phyloP scores from a whole-genome alignment of 1,140 invertebrate species.

The Daktulosphaira vitifoliae region DNA sequence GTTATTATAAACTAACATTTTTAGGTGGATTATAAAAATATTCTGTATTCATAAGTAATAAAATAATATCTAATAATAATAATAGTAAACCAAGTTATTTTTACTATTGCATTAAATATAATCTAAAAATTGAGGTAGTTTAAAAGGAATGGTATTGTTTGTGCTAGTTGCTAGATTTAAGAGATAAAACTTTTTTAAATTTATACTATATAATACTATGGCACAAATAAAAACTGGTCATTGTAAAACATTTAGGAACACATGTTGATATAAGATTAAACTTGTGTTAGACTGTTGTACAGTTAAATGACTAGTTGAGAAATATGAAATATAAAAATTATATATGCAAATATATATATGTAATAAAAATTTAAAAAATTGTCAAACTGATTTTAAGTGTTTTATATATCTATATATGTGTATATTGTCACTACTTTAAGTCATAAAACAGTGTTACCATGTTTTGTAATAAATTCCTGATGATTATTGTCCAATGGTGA shows the following conservation, averaged over 20 bases:
- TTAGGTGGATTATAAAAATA: too few species aligned
- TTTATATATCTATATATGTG: too few species aligned
- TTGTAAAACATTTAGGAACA: constrained; percentile 18
- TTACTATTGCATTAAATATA: not conserved
- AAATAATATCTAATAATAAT: too few species aligned
- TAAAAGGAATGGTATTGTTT: constrained; percentile 19
- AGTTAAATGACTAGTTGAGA: constrained; percentile 12
- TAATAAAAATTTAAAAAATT: not conserved
- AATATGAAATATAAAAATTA: constrained; percentile 5
- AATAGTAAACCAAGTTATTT: too few species aligned
- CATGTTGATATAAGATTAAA: not conserved
- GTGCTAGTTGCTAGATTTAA: not conserved
- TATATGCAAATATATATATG: not conserved
- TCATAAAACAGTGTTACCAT: not conserved
- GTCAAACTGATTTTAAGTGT: too few species aligned
- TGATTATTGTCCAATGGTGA: constrained; percentile 12
- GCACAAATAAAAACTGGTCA: constrained; percentile 4
- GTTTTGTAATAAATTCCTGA: constrained; percentile 3
- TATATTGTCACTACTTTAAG: too few species aligned
- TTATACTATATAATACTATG: constrained; percentile 7
- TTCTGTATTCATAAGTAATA: not conserved
- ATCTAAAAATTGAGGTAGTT: constrained; percentile 20
- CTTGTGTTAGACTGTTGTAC: constrained; percentile 5
- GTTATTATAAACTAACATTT: constrained; percentile 1
- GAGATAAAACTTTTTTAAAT: constrained; percentile 5